Evolutionary conservation across 2,113 vertebrate species (phyloP), one percentile per base, ranked within the genome.

Genomic region (Blennius ocellaris): DNA sequence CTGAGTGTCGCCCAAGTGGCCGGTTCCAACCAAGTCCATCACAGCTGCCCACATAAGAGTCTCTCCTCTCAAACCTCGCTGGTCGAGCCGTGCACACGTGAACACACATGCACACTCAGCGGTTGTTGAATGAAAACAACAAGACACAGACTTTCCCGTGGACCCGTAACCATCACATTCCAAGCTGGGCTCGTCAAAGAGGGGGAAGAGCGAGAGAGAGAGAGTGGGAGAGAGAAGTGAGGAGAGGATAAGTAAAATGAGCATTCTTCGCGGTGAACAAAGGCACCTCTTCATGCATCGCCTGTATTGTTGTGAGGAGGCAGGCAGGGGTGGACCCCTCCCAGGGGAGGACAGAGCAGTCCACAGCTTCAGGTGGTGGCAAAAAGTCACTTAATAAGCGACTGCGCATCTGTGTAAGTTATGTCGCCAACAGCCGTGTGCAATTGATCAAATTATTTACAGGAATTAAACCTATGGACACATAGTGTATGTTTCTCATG

Each of bases 251-350:
- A 88, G 87, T 84, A 78, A 86, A 81, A 81, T 84, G 87, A 83
- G 81, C 73, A 82, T 89, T 86, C 88, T 85, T 90, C 69, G 6
- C 61, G 9, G 51, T 71, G 86, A 92, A 91, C 90, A 92, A 93
- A 88, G 84, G 63, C 76, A 81, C 53, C 71, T 77, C 84, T 91
- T 91, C 74, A 90, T 82, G 69, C 74, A 49, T 71, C 3, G 44
- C 48, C 36, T 67, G 70, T 77, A 55, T 83, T 87, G 83, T 89
- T 80, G 62, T 69, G 67, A 73, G 60, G 69, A 44, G 62, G 76
- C 64, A 64, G 51, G 49, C 69, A 47, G 45, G 70, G 63, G 57
- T 78, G 72, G 75, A 76, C 41, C 64, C 58, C 67, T 78, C 81
- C 62, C 49, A 30, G 11, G 44, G 69, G 66, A 71, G 55, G 37